Conservation (phyloP, 2,113 vertebrate genomes). For the Aythya baeri region DNA sequence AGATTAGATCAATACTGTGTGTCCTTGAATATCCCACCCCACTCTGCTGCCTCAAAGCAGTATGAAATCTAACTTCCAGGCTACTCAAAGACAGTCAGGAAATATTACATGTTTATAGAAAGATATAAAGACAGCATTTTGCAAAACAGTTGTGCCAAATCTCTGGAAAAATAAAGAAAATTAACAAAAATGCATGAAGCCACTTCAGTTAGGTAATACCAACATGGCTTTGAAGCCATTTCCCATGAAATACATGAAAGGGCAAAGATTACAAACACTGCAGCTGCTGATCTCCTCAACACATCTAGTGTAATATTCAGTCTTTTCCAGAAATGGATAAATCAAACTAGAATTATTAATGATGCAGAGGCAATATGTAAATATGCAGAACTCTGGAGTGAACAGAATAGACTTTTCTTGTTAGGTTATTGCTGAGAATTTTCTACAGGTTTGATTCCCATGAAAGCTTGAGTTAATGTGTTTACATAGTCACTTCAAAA, state of each 20-base stretch:
- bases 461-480: not conserved
- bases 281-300: not conserved
- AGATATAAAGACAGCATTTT: constrained; percentile 1
- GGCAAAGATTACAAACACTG: not conserved
- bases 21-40: not conserved
- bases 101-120: not conserved
- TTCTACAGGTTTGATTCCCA: not conserved
- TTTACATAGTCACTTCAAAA: constrained; percentile 41
- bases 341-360: constrained; percentile 13
- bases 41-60: not conserved
- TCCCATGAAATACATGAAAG: not conserved
- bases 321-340: not conserved
- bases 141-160: not conserved
- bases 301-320: not conserved
- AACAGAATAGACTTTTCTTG: not conserved
- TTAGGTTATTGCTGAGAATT: not conserved
- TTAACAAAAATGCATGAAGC: not conserved
- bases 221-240: not conserved
- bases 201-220: not conserved
- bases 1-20: not conserved
- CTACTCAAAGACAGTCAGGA: not conserved
- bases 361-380: not conserved
- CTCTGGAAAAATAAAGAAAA: not conserved
- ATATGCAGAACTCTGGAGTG: not conserved
- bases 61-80: not conserved